Evolutionary conservation across 2,888 invertebrate species (phyloP).

Genomic region (Apodemia hepburni): DNA sequence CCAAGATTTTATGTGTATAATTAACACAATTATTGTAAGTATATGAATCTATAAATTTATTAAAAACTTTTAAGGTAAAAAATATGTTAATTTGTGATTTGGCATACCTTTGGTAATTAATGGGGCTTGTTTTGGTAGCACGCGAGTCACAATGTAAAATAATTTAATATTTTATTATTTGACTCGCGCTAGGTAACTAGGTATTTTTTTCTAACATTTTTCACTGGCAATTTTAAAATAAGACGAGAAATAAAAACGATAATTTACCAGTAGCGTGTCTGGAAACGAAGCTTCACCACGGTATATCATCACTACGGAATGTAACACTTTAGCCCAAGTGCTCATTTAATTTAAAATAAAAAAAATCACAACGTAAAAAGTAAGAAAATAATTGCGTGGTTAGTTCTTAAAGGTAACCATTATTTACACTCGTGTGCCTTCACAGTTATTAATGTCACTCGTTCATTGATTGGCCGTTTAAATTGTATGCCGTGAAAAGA

Average conservation of each 20-base stretch:
- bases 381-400: constrained; percentile 19
- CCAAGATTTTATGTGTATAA: too few species aligned
- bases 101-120: too few species aligned
- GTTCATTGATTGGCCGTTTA: constrained; percentile 23
- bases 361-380: constrained; percentile 17
- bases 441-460: constrained; percentile 22
- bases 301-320: constrained; percentile 11
- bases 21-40: too few species aligned
- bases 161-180: too few species aligned
- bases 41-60: too few species aligned
- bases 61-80: too few species aligned
- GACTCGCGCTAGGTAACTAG: too few species aligned
- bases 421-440: constrained; percentile 16
- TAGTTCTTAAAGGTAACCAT: constrained; percentile 19
- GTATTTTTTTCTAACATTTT: neutral
- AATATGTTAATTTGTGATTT: too few species aligned
- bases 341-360: constrained; percentile 6
- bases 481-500: constrained; percentile 21
- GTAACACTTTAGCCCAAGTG: constrained; percentile 10
- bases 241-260: neutral
- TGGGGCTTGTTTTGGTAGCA: too few species aligned
- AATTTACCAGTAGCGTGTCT: constrained; percentile 6
- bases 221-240: neutral
- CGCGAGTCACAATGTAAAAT: too few species aligned
- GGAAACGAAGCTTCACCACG: neutral